Conservation (phyloP, 2,888 invertebrate genomes). For the Halictus quadricinctus region DNA sequence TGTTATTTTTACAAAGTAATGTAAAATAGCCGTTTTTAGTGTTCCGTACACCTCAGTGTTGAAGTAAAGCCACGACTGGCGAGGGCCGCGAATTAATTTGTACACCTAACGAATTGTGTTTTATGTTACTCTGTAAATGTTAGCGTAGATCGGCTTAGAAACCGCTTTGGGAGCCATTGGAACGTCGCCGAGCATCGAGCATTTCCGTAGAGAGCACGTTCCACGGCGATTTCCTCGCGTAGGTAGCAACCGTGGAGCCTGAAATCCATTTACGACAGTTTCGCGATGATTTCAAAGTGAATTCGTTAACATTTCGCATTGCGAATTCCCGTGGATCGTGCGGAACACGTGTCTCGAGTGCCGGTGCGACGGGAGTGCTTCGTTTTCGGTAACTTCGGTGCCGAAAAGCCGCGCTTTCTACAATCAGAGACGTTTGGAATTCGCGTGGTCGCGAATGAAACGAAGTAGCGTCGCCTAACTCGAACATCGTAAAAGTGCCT, state of each 20-base stretch:
- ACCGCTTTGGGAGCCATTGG: not conserved
- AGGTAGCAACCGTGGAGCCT: not conserved
- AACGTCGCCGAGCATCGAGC: not conserved
- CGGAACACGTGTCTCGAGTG: not conserved
- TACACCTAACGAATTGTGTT: too few species aligned
- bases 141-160: not conserved
- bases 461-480: not conserved
- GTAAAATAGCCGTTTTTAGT: too few species aligned
- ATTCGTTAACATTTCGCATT: constrained; percentile 31
- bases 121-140: too few species aligned
- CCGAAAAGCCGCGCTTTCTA: not conserved
- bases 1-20: too few species aligned
- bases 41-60: too few species aligned
- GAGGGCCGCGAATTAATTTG: too few species aligned
- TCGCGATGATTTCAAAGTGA: constrained; percentile 36
- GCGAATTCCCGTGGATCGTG: not conserved
- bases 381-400: not conserved
- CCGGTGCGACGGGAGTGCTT: not conserved
- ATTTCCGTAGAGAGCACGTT: not conserved
- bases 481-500: not conserved
- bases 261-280: constrained; percentile 16
- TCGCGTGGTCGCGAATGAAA: not conserved
- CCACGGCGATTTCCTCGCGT: not conserved
- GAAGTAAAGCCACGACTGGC: too few species aligned
- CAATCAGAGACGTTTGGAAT: not conserved